Conservation (phyloP, 2,888 invertebrate species). For the Mycalesis mineus region DNA sequence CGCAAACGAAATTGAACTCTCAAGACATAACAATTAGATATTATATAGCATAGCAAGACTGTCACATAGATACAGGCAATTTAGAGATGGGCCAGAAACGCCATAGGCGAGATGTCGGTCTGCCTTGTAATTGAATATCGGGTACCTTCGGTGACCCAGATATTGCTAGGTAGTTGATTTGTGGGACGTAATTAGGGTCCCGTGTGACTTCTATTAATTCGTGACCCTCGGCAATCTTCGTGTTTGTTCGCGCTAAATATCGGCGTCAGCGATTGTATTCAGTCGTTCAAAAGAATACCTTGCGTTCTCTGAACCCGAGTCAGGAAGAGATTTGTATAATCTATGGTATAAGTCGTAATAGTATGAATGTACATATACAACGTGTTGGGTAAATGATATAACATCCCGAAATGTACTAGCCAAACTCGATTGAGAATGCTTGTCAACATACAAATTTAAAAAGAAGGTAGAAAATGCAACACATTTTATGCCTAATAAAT, state of each 20-base stretch:
- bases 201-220: constrained; percentile 21
- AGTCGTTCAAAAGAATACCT: neutral
- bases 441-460: too few species aligned
- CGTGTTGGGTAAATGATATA: too few species aligned
- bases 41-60: constrained; percentile 27
- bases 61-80: constrained; percentile 47
- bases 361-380: too few species aligned
- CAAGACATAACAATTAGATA: constrained; percentile 23
- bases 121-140: constrained; percentile 70
- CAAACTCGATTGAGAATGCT: too few species aligned
- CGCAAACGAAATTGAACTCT: constrained; percentile 35
- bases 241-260: constrained; percentile 17
- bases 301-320: too few species aligned
- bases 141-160: constrained; percentile 49
- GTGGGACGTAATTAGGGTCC: constrained; percentile 33
- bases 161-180: constrained; percentile 44
- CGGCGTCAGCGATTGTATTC: constrained; percentile 5
- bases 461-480: too few species aligned
- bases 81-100: constrained; percentile 57
- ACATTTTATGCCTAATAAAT: too few species aligned
- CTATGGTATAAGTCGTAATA: too few species aligned
- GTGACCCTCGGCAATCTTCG: constrained; percentile 23
- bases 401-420: too few species aligned
- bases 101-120: constrained; percentile 57
- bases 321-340: too few species aligned